Percentiles rank a stretch among this genome's conserved stretches.
These are phyloP conservation scores for Pantherophis guttatus DNA, from an alignment of 2,113 vertebrate species.

Conservation along the genomic window DNA sequence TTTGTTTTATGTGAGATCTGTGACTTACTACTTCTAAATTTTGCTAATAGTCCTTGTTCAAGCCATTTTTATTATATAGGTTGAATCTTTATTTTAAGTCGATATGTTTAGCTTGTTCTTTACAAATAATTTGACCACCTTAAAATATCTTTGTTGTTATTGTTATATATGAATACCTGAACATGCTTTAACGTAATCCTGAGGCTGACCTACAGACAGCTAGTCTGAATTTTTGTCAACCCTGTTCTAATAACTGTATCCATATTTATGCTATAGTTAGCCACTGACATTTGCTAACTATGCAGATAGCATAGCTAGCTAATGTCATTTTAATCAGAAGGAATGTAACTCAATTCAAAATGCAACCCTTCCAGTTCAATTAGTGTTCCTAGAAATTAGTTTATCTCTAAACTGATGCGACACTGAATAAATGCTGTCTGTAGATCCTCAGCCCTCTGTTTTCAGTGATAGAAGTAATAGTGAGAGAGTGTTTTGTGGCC, in stretches of 20 bases:
- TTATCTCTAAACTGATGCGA: background rate
- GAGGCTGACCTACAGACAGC: slow-evolving; percentile 25
- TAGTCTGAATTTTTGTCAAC: background rate
- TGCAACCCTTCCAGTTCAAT: background rate
- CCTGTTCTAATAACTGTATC: background rate
- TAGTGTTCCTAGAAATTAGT: background rate
- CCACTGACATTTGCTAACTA: background rate
- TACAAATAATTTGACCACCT: slow-evolving; percentile 27
- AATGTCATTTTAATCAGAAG: background rate
- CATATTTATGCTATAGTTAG: background rate
- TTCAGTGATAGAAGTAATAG: background rate
- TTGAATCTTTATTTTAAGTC: slow-evolving; percentile 35
- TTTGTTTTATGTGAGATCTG: background rate
- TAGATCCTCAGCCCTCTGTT: background rate
- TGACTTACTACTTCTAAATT: slow-evolving; percentile 15
- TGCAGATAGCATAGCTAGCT: background rate
- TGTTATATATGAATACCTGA: slow-evolving; percentile 45
- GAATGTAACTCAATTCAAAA: background rate
- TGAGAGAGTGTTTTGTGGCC: background rate
- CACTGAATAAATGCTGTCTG: background rate
- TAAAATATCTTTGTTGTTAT: background rate
- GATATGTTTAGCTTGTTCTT: background rate
- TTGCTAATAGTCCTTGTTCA: background rate
- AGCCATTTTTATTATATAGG: slow-evolving; percentile 20
- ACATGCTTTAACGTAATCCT: slow-evolving; percentile 51